Percentiles rank a stretch among this genome's conserved stretches.
Conservation (phyloP, 1,140 invertebrate genomes). For the Ostrea edulis region DNA sequence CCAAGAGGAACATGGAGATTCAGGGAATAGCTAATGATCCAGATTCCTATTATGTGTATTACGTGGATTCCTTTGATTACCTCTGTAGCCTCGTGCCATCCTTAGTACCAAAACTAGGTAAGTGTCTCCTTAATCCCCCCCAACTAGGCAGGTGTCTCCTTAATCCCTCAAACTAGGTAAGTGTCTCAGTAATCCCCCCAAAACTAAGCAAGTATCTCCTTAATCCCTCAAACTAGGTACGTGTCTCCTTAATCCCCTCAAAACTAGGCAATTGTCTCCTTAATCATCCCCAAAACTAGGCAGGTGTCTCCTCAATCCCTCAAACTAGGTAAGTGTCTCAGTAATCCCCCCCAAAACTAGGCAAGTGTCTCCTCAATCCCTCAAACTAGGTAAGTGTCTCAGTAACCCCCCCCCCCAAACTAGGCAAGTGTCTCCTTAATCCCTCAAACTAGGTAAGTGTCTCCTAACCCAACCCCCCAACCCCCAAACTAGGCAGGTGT, state of each 20-base stretch:
- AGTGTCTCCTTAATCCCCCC: neutral
- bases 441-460: too few relatives aligned
- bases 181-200: slow-evolving; percentile 7
- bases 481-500: too few relatives aligned
- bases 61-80: slow-evolving; percentile 44
- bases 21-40: slow-evolving; percentile 50
- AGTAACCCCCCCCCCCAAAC: too few relatives aligned
- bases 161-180: too few relatives aligned
- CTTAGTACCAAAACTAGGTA: slow-evolving; percentile 54
- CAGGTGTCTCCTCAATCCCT: neutral
- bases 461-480: neutral
- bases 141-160: too few relatives aligned
- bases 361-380: neutral
- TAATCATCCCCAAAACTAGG: slow-evolving; percentile 51
- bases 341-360: neutral
- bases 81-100: slow-evolving; percentile 51
- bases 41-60: slow-evolving; percentile 53
- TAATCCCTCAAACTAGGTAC: too few relatives aligned
- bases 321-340: too few relatives aligned
- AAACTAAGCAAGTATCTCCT: neutral
- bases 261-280: neutral
- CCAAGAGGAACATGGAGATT: slow-evolving; percentile 43
- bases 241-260: too few relatives aligned
- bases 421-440: too few relatives aligned
- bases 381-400: too few relatives aligned